phyloP scores from a whole-genome alignment of 2,797 vertebrate genomes.

The Schizopygopsis malacanthus region DNA sequence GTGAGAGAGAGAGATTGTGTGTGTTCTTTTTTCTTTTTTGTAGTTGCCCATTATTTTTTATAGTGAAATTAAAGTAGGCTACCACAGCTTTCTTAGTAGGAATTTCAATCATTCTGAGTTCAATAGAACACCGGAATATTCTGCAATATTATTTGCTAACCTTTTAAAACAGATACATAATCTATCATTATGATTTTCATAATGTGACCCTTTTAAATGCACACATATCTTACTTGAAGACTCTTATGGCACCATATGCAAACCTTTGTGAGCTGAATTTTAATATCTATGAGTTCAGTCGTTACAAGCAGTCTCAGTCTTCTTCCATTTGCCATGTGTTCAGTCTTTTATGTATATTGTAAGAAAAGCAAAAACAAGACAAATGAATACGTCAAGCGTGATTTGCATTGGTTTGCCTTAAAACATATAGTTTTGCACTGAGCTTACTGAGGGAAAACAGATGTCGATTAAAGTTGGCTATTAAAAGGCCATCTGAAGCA shows the following conservation, averaged over 20 bases:
- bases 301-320: conserved; percentile 18
- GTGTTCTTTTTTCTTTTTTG: too few species aligned
- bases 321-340: background rate
- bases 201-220: background rate
- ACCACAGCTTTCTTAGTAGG: background rate
- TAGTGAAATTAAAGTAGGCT: background rate
- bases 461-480: background rate
- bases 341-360: background rate
- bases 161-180: background rate
- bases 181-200: background rate
- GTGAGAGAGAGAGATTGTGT: too few species aligned
- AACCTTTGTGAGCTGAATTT: background rate
- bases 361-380: background rate
- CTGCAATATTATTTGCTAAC: background rate
- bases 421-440: background rate
- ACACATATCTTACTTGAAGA: background rate
- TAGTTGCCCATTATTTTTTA: too few species aligned
- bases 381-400: background rate
- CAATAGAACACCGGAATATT: background rate
- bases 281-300: conserved; percentile 11
- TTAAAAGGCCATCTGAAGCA: background rate
- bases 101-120: background rate
- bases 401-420: conserved; percentile 22
- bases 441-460: background rate
- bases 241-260: background rate